Conservation (phyloP, 2,113 vertebrate genomes). For the Cichladusa arquata region DNA sequence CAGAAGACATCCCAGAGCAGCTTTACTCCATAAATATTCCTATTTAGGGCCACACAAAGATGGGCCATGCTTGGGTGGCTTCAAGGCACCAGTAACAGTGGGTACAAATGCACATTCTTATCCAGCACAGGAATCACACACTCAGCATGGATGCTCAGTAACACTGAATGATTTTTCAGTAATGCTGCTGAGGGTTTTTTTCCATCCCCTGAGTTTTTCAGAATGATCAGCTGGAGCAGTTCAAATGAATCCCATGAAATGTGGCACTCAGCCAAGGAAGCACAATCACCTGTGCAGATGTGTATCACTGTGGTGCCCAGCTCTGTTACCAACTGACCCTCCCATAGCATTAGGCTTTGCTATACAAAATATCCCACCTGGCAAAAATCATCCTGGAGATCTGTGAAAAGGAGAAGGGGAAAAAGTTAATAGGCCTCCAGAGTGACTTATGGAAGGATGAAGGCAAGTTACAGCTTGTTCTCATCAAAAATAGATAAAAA, state of each 20-base stretch:
- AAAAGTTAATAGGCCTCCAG: background rate
- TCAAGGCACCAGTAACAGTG: background rate
- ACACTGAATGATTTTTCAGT: background rate
- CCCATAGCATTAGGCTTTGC: background rate
- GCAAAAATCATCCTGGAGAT: background rate
- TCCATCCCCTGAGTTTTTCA: background rate
- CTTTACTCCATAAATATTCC: background rate
- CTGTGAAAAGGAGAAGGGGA: background rate
- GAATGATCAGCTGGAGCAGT: background rate
- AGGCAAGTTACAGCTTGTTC: background rate
- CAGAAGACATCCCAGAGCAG: background rate
- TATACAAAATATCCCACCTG: background rate
- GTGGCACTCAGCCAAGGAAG: background rate
- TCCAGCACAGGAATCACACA: background rate
- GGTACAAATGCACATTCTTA: background rate
- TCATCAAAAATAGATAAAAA: background rate
- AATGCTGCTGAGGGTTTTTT: background rate
- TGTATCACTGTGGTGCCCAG: background rate
- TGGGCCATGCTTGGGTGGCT: rapidly evolving
- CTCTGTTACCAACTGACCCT: background rate
- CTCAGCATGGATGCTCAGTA: background rate
- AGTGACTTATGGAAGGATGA: background rate
- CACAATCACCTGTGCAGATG: rapidly evolving
- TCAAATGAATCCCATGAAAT: background rate
- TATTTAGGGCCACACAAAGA: background rate